phyloP scores from a whole-genome alignment of 2,113 vertebrate species.

The Clarias macrocephalus region DNA sequence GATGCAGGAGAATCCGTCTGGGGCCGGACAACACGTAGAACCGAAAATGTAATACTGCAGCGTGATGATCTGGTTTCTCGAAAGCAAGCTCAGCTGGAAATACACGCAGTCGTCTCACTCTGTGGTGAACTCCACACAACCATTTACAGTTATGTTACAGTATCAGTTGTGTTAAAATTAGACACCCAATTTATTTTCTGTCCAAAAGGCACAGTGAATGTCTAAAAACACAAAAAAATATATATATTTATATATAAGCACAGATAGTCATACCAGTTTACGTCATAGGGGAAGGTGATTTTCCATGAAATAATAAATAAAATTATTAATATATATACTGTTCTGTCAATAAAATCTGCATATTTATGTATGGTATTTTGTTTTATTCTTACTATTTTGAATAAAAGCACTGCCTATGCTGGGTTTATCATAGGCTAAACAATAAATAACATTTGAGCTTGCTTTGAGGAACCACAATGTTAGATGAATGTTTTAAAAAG shows the following conservation, averaged over 20 bases:
- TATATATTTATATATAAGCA: too few species aligned
- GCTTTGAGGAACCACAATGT: slow-evolving; percentile 29
- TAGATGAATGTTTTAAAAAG: not conserved
- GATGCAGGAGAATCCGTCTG: not conserved
- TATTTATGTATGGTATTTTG: not conserved
- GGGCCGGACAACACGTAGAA: not conserved
- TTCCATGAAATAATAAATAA: not conserved
- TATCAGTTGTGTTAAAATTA: not conserved
- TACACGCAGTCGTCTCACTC: not conserved
- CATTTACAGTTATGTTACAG: not conserved
- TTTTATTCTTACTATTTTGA: not conserved
- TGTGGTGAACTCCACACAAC: not conserved
- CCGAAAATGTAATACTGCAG: not conserved
- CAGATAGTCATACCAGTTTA: not conserved
- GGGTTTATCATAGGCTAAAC: not conserved
- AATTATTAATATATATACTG: not conserved
- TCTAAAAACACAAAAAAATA: not conserved
- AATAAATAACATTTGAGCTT: slow-evolving; percentile 26
- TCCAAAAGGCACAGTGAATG: slow-evolving; percentile 30
- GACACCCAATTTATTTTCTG: not conserved
- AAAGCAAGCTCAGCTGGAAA: slow-evolving; percentile 16
- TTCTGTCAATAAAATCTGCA: not conserved
- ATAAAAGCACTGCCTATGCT: not conserved
- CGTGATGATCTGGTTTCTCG: not conserved
- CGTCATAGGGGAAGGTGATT: too few species aligned